Evolutionary conservation across 2,888 invertebrate genomes (phyloP), one percentile per base, ranked within the genome.

Genomic region (Galeruca laticollis): DNA sequence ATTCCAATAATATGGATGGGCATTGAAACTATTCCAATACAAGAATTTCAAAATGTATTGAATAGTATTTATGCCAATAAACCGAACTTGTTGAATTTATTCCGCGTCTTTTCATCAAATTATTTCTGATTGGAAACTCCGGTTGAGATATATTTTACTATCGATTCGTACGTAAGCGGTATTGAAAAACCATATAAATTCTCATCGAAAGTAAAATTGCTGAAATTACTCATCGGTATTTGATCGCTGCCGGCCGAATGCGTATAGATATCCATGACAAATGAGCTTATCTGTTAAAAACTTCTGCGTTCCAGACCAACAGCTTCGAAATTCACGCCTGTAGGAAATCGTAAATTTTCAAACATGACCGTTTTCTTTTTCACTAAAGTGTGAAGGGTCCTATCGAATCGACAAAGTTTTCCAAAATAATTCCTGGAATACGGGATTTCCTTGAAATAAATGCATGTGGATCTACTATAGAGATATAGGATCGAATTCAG

Each of bases 281-380:
- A 83, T 81, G 82, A 82, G 82, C 81, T 66, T 81, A 83, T 82
- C 82, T 81, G 82, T 82, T 82, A 82, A 83, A 84, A 84, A 83
- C 80, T 82, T 79, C 82, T 80, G 81, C 81, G 81, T 82, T 81
- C 80, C 81, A 75, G 78, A 76, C 82, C 81, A 82, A 80, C 82
- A 83, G 82, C 80, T 82, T 80, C 71, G 77, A 77, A 81, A 83
- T 83, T 84, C 82, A 83, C 81, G 81, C 78, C 77, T 78, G 78
- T 78, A 79, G 82, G 82, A 82, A 82, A 82, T 77, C 82, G 81
- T 84, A 83, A 83, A 84, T 83, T 81, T 78, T 74, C 74, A 54
- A 79, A 80, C 79, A 79, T 78, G 76, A 76, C 77, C 76, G 77
- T 76, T 66, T 79, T 79, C 80, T 80, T 76, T 81, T 81, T 81